phyloP scores from a whole-genome alignment of 2,797 vertebrate genomes.

The Eleutherodactylus coqui region DNA sequence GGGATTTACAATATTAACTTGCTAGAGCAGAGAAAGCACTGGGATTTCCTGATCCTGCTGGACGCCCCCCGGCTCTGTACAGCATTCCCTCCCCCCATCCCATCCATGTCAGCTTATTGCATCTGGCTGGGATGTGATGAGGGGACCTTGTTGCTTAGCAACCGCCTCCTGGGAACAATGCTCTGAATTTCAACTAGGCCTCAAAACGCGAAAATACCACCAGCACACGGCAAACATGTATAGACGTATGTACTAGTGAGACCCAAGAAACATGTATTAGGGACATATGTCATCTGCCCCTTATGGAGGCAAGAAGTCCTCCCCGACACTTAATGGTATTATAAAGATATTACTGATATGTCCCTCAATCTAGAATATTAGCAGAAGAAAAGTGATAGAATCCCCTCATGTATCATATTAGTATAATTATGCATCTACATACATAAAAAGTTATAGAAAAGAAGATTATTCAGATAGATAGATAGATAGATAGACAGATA shows the following conservation, averaged over 20 bases:
- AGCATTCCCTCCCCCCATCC: slow-evolving; percentile 55
- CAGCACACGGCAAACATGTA: slow-evolving; percentile 24
- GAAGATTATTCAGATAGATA: not conserved
- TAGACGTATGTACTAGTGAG: slow-evolving; percentile 2
- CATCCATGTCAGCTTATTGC: slow-evolving; percentile 67
- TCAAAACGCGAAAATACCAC: slow-evolving; percentile 33
- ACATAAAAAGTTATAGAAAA: not conserved
- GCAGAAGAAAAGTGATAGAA: not conserved
- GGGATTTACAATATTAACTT: slow-evolving; percentile 31
- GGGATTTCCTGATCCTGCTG: slow-evolving; percentile 54
- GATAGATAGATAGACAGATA: too few relatives aligned
- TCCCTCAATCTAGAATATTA: not conserved
- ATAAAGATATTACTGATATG: not conserved
- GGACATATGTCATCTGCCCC: not conserved
- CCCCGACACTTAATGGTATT: not conserved
- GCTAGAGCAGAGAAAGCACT: slow-evolving; percentile 26
- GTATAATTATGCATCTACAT: not conserved
- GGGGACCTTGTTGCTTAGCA: slow-evolving; percentile 74
- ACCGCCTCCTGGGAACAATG: slow-evolving; percentile 72
- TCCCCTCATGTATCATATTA: not conserved
- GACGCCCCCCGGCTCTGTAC: slow-evolving; percentile 9
- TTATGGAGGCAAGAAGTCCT: not conserved
- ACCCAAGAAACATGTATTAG: not conserved
- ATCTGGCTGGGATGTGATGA: slow-evolving; percentile 69
- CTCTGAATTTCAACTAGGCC: slow-evolving; percentile 70